Evolutionary conservation across 1,140 invertebrate species (phyloP).

Genomic region (Lycorma delicatula): DNA sequence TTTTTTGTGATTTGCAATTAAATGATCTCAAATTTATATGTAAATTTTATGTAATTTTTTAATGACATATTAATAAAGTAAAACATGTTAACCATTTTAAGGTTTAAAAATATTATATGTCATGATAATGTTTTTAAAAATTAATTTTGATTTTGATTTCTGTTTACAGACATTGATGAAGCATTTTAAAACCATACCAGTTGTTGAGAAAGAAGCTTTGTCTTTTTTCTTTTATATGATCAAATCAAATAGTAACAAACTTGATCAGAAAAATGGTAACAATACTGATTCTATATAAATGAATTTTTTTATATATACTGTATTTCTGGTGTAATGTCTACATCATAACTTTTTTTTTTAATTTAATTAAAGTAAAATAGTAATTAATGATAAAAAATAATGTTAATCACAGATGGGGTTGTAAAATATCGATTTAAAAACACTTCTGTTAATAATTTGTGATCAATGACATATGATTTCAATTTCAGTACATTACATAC

Average conservation of each 20-base stretch:
- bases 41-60: not conserved
- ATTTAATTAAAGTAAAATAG: no score
- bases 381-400: no score
- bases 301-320: no score
- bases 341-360: no score
- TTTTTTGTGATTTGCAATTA: not conserved
- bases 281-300: not conserved
- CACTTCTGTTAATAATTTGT: no score
- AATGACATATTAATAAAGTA: not conserved
- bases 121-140: not conserved
- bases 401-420: no score
- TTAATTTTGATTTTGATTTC: slow-evolving; percentile 20
- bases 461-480: no score
- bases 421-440: no score
- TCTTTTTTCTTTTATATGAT: slow-evolving; percentile 96
- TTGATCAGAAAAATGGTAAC: slow-evolving; percentile 76
- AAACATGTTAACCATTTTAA: not conserved
- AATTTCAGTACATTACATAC: no score
- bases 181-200: slow-evolving; percentile 89
- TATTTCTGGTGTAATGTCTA: no score
- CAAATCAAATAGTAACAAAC: slow-evolving; percentile 87
- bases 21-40: not conserved
- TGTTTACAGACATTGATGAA: slow-evolving; percentile 76
- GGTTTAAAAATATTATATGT: not conserved
- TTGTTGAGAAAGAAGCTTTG: slow-evolving; percentile 87